Percentiles rank a stretch among this genome's conserved stretches.
These are phyloP conservation scores for Lycaon pictus DNA, from an alignment of 2,113 vertebrate species.

Conservation along the genomic window DNA sequence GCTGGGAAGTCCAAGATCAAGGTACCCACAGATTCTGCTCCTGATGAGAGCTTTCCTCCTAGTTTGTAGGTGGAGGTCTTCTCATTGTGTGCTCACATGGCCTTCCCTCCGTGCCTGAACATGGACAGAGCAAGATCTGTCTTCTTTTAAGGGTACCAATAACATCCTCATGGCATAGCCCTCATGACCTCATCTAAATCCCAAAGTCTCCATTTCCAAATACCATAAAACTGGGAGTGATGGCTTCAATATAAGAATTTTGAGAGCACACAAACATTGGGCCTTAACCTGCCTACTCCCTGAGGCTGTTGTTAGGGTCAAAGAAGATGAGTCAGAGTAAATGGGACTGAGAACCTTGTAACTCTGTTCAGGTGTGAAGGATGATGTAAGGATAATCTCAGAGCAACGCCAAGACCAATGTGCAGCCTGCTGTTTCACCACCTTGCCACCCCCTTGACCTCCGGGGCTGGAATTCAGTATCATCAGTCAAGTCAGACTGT, in stretches of 20 bases:
- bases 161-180: not conserved
- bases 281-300: not conserved
- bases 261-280: not conserved
- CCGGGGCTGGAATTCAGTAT: not conserved
- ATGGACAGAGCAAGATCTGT: not conserved
- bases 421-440: not conserved
- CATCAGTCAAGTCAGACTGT: conserved; percentile 59
- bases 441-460: conserved; percentile 12
- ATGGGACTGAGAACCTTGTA: not conserved
- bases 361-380: not conserved
- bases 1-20: not conserved
- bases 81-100: not conserved
- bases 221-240: not conserved
- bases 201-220: not conserved
- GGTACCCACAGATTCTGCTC: not conserved
- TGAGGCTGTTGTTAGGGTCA: not conserved
- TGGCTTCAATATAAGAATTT: not conserved
- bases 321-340: conserved; percentile 1
- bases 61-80: not conserved
- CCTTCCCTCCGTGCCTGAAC: not conserved
- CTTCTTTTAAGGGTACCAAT: not conserved
- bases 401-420: not conserved
- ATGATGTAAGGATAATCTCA: not conserved
- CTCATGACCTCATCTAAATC: not conserved
- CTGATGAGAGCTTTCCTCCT: not conserved